Evolutionary conservation across 2,113 vertebrate species (phyloP), one percentile per base, ranked within the genome.

Genomic region (Mesocricetus auratus): DNA sequence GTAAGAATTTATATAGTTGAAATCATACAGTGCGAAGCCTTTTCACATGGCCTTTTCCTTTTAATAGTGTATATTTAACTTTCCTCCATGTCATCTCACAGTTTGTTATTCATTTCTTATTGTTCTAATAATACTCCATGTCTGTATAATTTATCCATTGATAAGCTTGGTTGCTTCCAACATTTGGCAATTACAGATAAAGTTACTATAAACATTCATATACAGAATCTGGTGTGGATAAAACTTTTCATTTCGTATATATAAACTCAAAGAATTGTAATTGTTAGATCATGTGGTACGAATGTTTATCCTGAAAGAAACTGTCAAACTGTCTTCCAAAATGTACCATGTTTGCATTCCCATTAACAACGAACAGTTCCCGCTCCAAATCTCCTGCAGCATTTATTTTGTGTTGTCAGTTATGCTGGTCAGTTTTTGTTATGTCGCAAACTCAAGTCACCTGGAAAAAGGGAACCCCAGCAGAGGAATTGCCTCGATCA

Each of bases 281-380:
- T 82, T 50, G 15, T 56, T 58, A 24, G 26, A 50, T 93, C 19
- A 33, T 39, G 47, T 45, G 39, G 19, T 71, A 79, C 73, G 24
- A 60, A 6, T 89, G 39, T 39, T 85, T 92, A 66, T 92, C 92
- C 66, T 79, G 4, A 42, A 79, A 94, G 69, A 91, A 89, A 66
- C 45, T 89, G 24, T 53, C 78, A 50, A 29, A 47, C 31, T 86
- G 2, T 89, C 56, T 74, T 89, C 15, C 62, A 42, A 33, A 79
- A 39, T 94, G 31, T 33, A 10, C 60, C 39, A 2, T 17, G 47
- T 33, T 39, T 71, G n/a, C 45, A 17, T 75, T 69, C 36, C n/a
- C 26, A 24, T 60, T 45, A 77, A 26, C 19, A 50, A 0, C 22
- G 10, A 29, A 3, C 26, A 39, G 39, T 86, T 68, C 47, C 91